Evolutionary conservation across 2,113 vertebrate species (phyloP).

Genomic region (Delphinapterus leucas): DNA sequence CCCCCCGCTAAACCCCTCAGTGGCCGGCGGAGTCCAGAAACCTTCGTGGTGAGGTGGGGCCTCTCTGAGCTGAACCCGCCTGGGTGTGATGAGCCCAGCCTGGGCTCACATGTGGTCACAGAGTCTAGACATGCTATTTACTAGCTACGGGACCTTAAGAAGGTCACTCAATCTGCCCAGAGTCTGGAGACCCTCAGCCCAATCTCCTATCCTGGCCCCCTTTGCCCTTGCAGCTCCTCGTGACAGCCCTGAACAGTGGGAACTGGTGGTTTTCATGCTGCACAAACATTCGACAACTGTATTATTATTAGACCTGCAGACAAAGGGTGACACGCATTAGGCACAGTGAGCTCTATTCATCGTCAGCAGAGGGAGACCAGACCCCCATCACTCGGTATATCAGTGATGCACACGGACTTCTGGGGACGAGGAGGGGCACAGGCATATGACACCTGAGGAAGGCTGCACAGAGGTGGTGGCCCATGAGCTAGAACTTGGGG

Average conservation of each 20-base stretch:
- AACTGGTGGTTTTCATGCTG: background rate
- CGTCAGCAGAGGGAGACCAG: background rate
- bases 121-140: background rate
- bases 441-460: background rate
- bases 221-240: background rate
- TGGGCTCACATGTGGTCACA: background rate
- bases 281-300: background rate
- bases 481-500: background rate
- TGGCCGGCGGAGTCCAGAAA: background rate
- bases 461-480: rapidly evolving
- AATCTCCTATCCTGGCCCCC: no score
- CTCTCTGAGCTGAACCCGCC: background rate
- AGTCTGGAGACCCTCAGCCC: background rate
- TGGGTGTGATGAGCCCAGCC: background rate
- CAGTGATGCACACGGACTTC: background rate
- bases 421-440: background rate
- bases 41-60: background rate
- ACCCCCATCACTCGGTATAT: background rate
- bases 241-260: background rate
- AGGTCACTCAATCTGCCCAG: background rate
- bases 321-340: no score
- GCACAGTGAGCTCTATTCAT: background rate
- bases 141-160: background rate
- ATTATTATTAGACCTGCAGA: background rate
- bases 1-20: background rate